Conservation (phyloP, 1,140 invertebrate genomes). For the Heliconius himera region DNA sequence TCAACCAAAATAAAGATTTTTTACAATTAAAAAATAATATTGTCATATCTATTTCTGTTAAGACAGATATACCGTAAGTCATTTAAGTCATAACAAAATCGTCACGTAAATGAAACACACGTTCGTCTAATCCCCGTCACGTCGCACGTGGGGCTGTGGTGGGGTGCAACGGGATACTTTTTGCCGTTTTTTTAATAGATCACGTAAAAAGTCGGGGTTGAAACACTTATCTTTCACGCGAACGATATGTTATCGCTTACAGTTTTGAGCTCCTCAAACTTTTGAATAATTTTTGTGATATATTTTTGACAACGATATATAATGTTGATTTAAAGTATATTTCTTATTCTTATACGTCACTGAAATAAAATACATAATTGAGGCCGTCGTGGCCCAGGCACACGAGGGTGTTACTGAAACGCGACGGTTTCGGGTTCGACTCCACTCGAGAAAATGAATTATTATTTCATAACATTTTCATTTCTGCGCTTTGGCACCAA, state of each 20-base stretch:
- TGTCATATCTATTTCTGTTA: constrained; percentile 44
- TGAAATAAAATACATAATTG: too few species aligned
- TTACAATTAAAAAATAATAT: neutral
- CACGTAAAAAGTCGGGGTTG: constrained; percentile 60
- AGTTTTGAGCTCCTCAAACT: constrained; percentile 50
- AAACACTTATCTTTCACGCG: constrained; percentile 70
- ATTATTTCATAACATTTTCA: too few species aligned
- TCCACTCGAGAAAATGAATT: too few species aligned
- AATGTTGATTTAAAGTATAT: too few species aligned
- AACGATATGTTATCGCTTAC: constrained; percentile 72
- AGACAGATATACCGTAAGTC: constrained; percentile 55
- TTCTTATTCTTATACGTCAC: too few species aligned
- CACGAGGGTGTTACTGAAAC: too few species aligned
- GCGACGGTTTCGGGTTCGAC: too few species aligned
- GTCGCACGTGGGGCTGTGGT: constrained; percentile 31
- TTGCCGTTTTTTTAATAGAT: constrained; percentile 56
- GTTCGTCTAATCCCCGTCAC: constrained; percentile 46
- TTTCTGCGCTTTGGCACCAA: too few species aligned
- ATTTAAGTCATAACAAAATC: constrained; percentile 77
- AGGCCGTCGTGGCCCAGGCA: too few species aligned
- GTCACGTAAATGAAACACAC: constrained; percentile 76
- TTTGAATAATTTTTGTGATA: too few species aligned
- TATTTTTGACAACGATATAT: too few species aligned
- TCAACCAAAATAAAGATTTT: neutral
- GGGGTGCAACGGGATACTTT: constrained; percentile 63